Base-by-base conservation (phyloP, 2,113 vertebrate genomes). In the Lethenteron camtschaticum region DNA sequence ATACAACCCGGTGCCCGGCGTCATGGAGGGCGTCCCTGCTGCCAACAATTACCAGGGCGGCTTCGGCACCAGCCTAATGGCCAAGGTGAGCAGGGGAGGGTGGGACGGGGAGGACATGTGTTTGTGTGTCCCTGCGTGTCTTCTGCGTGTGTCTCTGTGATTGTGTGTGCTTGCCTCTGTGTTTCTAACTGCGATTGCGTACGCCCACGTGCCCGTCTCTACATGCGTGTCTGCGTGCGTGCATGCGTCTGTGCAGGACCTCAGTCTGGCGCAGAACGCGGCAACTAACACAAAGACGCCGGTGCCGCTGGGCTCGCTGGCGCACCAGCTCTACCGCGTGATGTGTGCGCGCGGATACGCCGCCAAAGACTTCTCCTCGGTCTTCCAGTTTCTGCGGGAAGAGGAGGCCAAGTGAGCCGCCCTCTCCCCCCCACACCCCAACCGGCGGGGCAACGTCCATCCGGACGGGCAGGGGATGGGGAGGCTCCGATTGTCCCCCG, bases 1-100 rank as follows among this genome's bases (percentile, higher is more conserved):
- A 1, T 99, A 99, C 73, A 99, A 97, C 78, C 92, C 94, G 24
- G 94, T 96, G 20, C 94, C 94, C n/a, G 94, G 94, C 24, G 94
- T 99, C 74, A 96, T 99, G 94, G 89, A 92, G 76, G 90, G 94
- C 55, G 94, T 99, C 10, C 94, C 94, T 1, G 90, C 94, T n/a
- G 86, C 82, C 70, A 99, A 97, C 78, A 88, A 88, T 83, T 99
- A 96, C 68, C 89, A 95, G 76, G 94, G 94, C 72, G 94, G 94
- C 74, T 99, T 99, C 70, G 89, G 85, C 79, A 83, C 90, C 63
- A 85, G 87, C 56, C 83, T 99, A 69, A 99, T 99, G 94, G 85
- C 92, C 11, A 99, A 99, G 89, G 92, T 95, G n/a, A 66, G 63
- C 20, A 66, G 20, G 20, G 20, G 63, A 2, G 41, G 41, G 41